Conservation (phyloP, 2,888 invertebrate genomes). For the Lasioglossum calceatum region DNA sequence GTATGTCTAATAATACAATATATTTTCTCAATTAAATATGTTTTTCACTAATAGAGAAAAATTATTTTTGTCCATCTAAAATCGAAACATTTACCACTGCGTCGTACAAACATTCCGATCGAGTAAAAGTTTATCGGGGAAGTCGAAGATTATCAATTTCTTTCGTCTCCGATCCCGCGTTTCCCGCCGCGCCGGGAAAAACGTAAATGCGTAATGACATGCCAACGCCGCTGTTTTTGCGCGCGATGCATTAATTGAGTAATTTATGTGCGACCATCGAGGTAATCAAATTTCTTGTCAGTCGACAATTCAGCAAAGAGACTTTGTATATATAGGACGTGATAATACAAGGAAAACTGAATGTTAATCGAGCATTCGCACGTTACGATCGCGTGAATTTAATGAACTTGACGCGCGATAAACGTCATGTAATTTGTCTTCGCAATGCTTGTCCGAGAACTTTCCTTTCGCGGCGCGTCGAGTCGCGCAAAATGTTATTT, state of each 20-base stretch:
- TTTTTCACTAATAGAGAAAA: too few relatives aligned
- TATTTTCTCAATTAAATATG: too few relatives aligned
- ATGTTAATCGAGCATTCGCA: neutral
- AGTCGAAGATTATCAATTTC: conserved; percentile 52
- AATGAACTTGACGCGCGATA: neutral
- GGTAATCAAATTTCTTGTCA: conserved; percentile 3
- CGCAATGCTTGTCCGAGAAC: neutral
- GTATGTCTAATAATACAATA: too few relatives aligned
- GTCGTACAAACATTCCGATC: conserved; percentile 8
- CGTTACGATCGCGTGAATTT: conserved; percentile 8
- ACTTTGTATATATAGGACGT: conserved; percentile 8
- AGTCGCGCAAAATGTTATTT: neutral
- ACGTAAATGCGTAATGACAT: conserved; percentile 32
- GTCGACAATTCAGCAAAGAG: neutral
- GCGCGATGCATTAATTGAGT: neutral
- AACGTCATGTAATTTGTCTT: neutral
- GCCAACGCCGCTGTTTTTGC: conserved; percentile 12
- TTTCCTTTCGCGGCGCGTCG: neutral
- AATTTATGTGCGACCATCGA: conserved; percentile 7
- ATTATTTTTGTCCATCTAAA: too few relatives aligned
- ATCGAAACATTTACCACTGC: too few relatives aligned
- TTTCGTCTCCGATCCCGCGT: conserved; percentile 1
- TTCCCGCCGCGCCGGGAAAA: neutral
- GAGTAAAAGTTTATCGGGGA: conserved; percentile 41
- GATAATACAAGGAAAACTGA: neutral